Conservation (phyloP, 2,113 vertebrate species). For the Loxodonta africana region DNA sequence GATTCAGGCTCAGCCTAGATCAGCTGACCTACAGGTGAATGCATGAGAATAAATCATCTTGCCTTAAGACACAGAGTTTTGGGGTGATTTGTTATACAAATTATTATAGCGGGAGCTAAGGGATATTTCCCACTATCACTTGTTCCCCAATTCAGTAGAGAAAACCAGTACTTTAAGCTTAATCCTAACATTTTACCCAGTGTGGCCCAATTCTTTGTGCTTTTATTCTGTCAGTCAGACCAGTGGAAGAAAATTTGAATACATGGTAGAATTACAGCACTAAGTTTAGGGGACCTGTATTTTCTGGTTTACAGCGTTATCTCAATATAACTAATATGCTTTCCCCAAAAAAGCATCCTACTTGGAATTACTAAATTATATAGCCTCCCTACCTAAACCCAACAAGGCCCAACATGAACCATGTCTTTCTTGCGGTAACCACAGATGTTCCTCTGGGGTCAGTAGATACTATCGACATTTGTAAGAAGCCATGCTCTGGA, state of each 20-base stretch:
- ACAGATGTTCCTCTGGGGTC: neutral
- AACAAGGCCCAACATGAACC: neutral
- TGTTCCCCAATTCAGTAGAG: neutral
- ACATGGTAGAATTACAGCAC: neutral
- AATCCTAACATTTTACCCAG: conserved; percentile 27
- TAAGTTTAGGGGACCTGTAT: neutral
- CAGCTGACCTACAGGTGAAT: neutral
- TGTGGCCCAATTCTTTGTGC: conserved; percentile 6
- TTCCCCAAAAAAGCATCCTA: neutral
- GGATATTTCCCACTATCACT: neutral
- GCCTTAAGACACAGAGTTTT: neutral
- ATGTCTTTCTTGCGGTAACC: neutral
- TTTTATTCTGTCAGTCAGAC: neutral
- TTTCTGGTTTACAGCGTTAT: neutral
- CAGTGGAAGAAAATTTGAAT: neutral
- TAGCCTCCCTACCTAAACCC: neutral
- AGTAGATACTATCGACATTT: neutral
- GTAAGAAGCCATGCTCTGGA: neutral
- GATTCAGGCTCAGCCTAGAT: neutral
- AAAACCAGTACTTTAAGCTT: neutral
- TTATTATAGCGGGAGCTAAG: neutral
- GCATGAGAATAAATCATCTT: neutral
- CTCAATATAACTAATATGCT: neutral
- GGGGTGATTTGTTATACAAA: neutral
- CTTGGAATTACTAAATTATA: neutral